Evolutionary conservation across 2,797 vertebrate genomes (phyloP).

Genomic region (Aplochiton taeniatus): DNA sequence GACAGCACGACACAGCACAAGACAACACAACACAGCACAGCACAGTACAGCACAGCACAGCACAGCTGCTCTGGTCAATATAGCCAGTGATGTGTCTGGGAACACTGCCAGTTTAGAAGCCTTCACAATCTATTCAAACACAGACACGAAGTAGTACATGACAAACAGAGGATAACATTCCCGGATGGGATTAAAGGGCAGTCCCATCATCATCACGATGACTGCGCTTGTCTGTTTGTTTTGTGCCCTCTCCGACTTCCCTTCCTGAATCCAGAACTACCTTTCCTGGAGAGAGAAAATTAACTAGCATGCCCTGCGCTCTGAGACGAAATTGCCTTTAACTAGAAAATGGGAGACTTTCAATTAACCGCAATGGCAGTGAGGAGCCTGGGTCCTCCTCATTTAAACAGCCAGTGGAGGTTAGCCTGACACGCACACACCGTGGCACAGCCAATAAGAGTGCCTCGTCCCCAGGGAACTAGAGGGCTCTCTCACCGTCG

Average conservation of each 20-base stretch:
- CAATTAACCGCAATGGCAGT: conserved; percentile 36
- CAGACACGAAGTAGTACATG: neutral
- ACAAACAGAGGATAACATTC: neutral
- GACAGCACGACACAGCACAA: conserved; percentile 1
- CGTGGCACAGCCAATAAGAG: neutral
- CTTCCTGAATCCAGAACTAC: too few relatives aligned
- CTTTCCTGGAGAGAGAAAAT: neutral
- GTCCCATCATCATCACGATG: neutral
- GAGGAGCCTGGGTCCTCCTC: conserved; percentile 12
- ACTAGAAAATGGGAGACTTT: conserved; percentile 45
- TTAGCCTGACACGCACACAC: conserved; percentile 5
- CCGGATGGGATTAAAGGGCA: neutral
- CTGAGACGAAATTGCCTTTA: conserved; percentile 33
- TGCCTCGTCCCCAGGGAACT: too few relatives aligned
- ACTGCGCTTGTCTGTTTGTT: neutral
- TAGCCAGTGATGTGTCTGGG: too few relatives aligned
- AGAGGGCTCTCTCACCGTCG: too few relatives aligned
- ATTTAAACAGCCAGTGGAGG: conserved; percentile 29
- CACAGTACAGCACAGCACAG: too few relatives aligned
- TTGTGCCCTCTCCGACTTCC: neutral
- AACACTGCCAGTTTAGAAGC: too few relatives aligned
- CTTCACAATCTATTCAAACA: too few relatives aligned
- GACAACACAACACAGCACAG: too few relatives aligned
- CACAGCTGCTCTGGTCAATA: too few relatives aligned
- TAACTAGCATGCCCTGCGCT: neutral